These are phyloP conservation scores for Ciconia nigra DNA, from an alignment of 2,797 vertebrate species.

Conservation along the genomic window DNA sequence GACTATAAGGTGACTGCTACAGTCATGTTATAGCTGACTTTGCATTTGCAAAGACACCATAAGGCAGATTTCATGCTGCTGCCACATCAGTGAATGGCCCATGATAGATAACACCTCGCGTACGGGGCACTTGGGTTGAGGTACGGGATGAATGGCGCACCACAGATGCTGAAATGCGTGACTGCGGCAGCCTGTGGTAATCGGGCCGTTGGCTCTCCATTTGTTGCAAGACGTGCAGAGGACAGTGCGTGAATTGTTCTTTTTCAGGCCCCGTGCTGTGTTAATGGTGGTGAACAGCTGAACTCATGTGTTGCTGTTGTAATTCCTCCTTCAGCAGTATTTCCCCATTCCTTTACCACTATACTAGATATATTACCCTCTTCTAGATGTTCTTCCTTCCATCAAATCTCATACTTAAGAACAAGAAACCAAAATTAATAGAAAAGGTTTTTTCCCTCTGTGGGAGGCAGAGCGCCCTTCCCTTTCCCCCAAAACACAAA, in stretches of 20 bases:
- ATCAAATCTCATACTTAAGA: background rate
- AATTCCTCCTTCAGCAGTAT: background rate
- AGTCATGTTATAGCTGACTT: background rate
- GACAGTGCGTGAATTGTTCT: background rate
- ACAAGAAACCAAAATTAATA: background rate
- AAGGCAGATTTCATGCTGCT: background rate
- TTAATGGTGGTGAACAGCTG: background rate
- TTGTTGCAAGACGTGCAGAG: background rate
- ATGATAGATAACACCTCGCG: accelerated
- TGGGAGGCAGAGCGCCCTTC: background rate
- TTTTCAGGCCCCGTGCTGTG: background rate
- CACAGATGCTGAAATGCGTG: background rate
- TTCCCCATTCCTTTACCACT: background rate
- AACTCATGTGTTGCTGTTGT: background rate
- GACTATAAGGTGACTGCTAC: background rate
- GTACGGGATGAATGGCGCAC: background rate
- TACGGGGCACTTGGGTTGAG: accelerated
- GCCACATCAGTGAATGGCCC: background rate
- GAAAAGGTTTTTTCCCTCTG: background rate
- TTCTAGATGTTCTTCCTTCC: background rate
- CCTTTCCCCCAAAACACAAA: background rate
- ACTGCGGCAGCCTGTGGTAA: background rate
- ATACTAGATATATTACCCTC: background rate
- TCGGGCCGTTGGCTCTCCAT: background rate
- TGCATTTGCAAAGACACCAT: background rate